Percentiles rank a stretch among this genome's conserved stretches.
phyloP scores from a whole-genome alignment of 2,797 vertebrate genomes.

The Naso thynnoides region DNA sequence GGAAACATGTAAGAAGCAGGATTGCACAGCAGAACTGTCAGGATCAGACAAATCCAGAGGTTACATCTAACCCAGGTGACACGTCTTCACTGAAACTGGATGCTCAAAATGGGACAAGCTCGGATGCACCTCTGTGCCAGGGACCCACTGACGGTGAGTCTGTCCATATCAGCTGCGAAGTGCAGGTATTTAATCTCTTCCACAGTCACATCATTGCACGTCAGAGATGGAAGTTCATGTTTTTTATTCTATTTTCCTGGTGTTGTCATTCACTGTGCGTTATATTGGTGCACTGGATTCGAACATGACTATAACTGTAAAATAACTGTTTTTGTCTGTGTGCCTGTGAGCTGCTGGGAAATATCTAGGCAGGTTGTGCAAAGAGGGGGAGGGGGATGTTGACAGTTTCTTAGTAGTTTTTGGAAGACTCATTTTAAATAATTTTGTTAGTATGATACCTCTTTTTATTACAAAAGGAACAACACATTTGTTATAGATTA shows the following conservation, averaged over 20 bases:
- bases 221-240: not conserved
- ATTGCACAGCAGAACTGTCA: constrained; percentile 61
- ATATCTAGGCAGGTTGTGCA: not conserved
- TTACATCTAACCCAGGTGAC: constrained; percentile 11
- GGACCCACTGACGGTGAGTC: constrained; percentile 50
- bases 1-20: constrained; percentile 71
- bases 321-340: not conserved
- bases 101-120: not conserved
- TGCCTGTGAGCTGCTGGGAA: not conserved
- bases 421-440: not conserved
- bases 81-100: constrained; percentile 15
- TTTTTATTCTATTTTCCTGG: not conserved
- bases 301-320: not conserved
- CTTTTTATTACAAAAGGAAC: not conserved
- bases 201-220: not conserved
- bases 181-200: not conserved
- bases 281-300: not conserved
- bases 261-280: not conserved
- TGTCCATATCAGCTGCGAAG: not conserved
- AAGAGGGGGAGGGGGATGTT: not conserved
- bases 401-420: not conserved
- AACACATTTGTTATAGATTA: not conserved
- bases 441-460: not conserved
- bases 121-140: not conserved
- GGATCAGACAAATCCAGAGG: constrained; percentile 38